Base-by-base conservation (phyloP, 2,113 vertebrate species). In the Pandion haliaetus region DNA sequence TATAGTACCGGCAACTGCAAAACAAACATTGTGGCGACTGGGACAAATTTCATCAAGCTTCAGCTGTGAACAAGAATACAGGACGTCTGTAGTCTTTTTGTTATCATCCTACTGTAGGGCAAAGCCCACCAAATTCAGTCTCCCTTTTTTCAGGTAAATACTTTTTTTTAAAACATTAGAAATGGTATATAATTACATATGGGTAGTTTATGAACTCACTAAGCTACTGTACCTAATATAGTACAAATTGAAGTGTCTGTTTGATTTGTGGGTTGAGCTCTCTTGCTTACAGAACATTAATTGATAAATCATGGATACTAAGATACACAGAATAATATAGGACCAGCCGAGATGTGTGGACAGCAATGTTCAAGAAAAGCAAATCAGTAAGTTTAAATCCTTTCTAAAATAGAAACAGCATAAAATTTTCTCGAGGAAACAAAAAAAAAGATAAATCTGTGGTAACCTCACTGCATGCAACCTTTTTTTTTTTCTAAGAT, bases 41-140 rank as follows among this genome's bases (percentile, higher is more conserved):
- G 36, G 42, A 55, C 15, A 82, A 78, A 62, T 38, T 50, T 62
- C 58, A 44, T 32, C 31, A 44, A 17, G 20, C 29, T 88, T 57
- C 61, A 63, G 14, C 38, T 82, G 14, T 28, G 20, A 92, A 17
- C 40, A 65, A 50, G 42, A 82, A 15, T 2, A 2, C 49, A 57
- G 38, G 11, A 49, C 20, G 10, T 17, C 17, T 59, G n/a, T 31
- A 67, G 42, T 19, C 31, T 38, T 59, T 58, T 42, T 32, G 25
- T 54, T 87, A 17, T 29, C 24, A n/a, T 17, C 0, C 0, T 66
- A 11, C 13, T 31, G 12, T 2, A 50, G 23, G 25, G 15, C 20
- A 72, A 54, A 25, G 2, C 9, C 17, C 31, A 63, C 3, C 9
- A 79, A 79, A 36, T 4, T 61, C 38, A 40, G 7, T 13, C 40